Evolutionary conservation across 2,888 invertebrate species (phyloP).

Genomic region (Leptopilina syphax): DNA sequence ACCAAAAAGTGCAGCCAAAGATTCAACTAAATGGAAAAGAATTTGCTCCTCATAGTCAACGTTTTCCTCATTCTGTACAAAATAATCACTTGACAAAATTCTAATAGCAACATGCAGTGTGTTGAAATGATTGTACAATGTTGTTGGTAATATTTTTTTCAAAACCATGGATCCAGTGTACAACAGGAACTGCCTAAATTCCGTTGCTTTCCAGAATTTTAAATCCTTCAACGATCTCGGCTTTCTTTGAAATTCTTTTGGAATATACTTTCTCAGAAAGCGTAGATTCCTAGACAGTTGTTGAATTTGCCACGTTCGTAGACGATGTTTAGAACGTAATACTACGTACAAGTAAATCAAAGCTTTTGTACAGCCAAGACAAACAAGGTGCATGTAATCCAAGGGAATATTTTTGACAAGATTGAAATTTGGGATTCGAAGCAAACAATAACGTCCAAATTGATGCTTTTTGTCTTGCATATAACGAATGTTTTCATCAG

Average conservation of each 20-base stretch:
- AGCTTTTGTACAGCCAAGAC: background rate
- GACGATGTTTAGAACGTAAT: background rate
- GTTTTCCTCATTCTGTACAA: background rate
- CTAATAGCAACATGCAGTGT: constrained; percentile 1
- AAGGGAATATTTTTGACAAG: background rate
- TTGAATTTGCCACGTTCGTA: background rate
- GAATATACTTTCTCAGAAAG: background rate
- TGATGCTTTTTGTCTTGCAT: background rate
- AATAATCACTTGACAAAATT: background rate
- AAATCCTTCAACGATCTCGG: background rate
- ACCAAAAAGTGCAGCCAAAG: background rate
- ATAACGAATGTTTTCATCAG: background rate
- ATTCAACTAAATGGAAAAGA: background rate
- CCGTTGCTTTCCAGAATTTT: constrained; percentile 17
- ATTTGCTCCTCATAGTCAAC: background rate
- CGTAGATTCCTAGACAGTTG: background rate
- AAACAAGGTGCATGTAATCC: constrained; percentile 10
- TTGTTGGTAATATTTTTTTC: background rate
- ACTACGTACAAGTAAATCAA: constrained; percentile 5
- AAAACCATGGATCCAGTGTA: constrained; percentile 4
- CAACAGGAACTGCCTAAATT: background rate
- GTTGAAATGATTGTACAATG: background rate
- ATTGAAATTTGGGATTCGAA: background rate
- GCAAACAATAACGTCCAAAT: background rate
- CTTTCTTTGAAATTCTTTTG: background rate